These are phyloP conservation scores for Alfaro cultratus DNA, from an alignment of 2,797 vertebrate species.

Conservation along the genomic window DNA sequence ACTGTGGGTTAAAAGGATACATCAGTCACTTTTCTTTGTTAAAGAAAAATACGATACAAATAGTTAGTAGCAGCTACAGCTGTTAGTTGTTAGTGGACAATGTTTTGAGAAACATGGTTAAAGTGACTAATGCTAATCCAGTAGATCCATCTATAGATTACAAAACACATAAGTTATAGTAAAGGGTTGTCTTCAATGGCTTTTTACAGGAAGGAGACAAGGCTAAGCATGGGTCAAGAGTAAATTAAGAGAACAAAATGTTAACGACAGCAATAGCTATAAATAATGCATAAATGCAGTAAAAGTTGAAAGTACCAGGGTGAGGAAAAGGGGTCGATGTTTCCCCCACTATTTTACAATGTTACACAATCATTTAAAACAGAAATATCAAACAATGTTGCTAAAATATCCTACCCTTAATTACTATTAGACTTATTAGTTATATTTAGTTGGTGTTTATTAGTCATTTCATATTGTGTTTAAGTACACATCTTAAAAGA, in stretches of 20 bases:
- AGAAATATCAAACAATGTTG: neutral
- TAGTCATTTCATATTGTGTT: no score
- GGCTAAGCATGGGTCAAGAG: no score
- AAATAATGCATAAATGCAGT: no score
- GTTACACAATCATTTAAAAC: neutral
- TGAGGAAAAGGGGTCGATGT: no score
- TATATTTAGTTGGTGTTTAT: no score
- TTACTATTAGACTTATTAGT: no score
- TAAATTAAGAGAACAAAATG: no score
- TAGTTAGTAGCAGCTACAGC: neutral
- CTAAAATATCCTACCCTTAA: no score
- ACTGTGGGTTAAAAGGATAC: neutral
- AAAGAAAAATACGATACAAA: neutral
- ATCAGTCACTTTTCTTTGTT: neutral
- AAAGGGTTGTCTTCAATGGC: neutral
- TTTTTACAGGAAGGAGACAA: no score
- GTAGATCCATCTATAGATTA: neutral
- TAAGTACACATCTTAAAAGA: neutral
- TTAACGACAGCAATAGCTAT: no score
- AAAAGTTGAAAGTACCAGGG: no score
- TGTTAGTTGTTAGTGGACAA: neutral
- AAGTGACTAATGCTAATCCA: neutral
- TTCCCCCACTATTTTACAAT: neutral
- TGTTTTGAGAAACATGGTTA: neutral
- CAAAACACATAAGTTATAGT: neutral